A percentile compares a stretch with the other conserved stretches of the same genome.
phyloP scores from a whole-genome alignment of 2,888 invertebrate genomes.

The Athripsodes cinereus region DNA sequence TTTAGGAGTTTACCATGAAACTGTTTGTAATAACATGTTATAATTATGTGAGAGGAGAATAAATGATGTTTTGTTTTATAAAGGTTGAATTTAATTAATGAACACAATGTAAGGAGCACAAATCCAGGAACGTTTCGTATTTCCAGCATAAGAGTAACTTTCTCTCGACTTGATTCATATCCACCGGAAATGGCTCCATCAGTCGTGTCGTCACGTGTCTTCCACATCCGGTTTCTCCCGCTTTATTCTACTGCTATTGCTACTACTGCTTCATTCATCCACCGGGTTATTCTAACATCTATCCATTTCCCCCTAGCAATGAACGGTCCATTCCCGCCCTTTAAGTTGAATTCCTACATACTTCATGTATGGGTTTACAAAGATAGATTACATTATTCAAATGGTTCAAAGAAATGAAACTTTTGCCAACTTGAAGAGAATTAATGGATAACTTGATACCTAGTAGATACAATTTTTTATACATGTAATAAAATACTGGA shows the following conservation, averaged over 20 bases:
- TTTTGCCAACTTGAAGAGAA: background rate
- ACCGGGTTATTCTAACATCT: background rate
- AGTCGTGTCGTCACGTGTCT: constrained; percentile 25
- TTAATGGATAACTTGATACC: too few relatives aligned
- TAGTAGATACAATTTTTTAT: too few relatives aligned
- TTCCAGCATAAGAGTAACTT: background rate
- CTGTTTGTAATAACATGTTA: too few relatives aligned
- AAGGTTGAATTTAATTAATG: too few relatives aligned
- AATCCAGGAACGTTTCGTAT: background rate
- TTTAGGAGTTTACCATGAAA: too few relatives aligned
- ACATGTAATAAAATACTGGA: too few relatives aligned
- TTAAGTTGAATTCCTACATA: background rate
- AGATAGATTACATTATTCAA: background rate
- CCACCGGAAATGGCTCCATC: constrained; percentile 26
- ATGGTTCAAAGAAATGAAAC: background rate
- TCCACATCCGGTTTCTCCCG: constrained; percentile 23
- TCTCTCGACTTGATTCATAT: constrained; percentile 12
- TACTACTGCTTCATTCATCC: background rate
- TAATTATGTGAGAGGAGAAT: too few relatives aligned
- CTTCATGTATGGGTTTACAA: background rate
- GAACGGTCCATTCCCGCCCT: background rate
- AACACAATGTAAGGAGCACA: too few relatives aligned
- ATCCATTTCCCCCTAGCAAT: background rate
- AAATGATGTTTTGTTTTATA: too few relatives aligned
- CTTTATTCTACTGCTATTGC: background rate